A percentile compares a stretch with the other conserved stretches of the same genome.
Evolutionary conservation across 2,888 invertebrate species (phyloP).

Genomic region (Hybos culiciformis): DNA sequence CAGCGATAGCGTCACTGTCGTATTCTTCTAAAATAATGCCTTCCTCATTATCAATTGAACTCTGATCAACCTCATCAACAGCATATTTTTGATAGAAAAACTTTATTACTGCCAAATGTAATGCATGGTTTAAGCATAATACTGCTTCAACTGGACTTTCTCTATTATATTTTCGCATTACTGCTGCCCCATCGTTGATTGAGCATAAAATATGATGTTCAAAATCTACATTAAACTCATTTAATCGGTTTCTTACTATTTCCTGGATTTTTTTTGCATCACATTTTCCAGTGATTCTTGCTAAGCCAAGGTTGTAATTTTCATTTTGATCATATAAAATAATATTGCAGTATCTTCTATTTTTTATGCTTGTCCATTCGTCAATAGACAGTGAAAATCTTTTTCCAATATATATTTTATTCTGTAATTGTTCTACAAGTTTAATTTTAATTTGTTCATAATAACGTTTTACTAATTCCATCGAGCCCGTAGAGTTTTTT

Average conservation of each 20-base stretch:
- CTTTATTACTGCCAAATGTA: not conserved
- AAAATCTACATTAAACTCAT: not conserved
- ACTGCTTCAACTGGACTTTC: not conserved
- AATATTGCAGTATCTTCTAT: not conserved
- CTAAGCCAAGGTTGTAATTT: not conserved
- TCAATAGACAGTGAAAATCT: not conserved
- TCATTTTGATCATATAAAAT: not conserved
- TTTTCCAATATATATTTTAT: no score
- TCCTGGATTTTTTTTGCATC: not conserved
- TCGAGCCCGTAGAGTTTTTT: no score
- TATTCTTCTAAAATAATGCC: not conserved
- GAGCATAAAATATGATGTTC: not conserved
- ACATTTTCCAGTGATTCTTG: not conserved
- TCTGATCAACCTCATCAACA: not conserved
- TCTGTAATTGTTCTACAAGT: no score
- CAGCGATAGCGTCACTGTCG: not conserved
- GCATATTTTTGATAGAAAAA: conserved; percentile 1
- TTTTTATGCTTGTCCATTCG: not conserved
- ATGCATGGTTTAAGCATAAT: conserved; percentile 2
- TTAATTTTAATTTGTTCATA: no score
- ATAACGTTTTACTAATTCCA: no score
- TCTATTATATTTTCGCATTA: not conserved
- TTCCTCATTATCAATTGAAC: not conserved
- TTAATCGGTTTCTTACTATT: not conserved
- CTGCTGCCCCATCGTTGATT: not conserved